Percentiles rank a stretch among this genome's conserved stretches.
These are phyloP conservation scores for Prionace glauca DNA, from an alignment of 2,797 vertebrate species.

Conservation along the genomic window DNA sequence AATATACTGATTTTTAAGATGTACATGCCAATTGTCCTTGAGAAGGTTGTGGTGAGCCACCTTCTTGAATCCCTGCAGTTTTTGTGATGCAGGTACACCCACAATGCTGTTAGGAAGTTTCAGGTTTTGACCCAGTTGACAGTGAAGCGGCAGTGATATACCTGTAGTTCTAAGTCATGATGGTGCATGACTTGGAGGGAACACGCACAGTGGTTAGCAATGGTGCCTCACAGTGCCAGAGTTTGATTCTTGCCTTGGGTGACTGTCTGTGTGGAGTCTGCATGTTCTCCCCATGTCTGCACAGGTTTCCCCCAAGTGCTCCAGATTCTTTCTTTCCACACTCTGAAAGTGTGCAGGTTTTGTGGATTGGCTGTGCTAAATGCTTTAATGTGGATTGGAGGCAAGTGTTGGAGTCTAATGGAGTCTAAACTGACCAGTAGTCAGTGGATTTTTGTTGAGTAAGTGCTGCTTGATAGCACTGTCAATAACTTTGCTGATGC, in stretches of 20 bases:
- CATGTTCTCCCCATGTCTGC: no score
- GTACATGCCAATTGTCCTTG: not conserved
- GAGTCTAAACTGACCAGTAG: not conserved
- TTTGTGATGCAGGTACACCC: not conserved
- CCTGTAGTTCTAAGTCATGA: not conserved
- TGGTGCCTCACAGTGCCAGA: no score
- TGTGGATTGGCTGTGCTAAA: no score
- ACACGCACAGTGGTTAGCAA: not conserved
- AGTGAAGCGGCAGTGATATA: not conserved
- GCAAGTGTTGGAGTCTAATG: not conserved
- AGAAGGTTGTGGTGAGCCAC: not conserved
- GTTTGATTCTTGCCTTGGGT: no score
- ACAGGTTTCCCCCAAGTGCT: no score
- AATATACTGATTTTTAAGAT: not conserved
- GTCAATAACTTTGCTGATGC: not conserved
- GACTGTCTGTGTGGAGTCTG: no score
- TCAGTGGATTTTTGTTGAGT: no score
- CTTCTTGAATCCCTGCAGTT: not conserved
- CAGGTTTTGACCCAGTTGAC: not conserved
- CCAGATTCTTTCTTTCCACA: no score
- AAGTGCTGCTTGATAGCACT: no score
- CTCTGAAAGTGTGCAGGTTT: no score
- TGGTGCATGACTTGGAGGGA: not conserved
- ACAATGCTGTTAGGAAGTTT: not conserved
- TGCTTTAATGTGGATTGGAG: not conserved